A percentile compares a stretch with the other conserved stretches of the same genome.
These are phyloP conservation scores for Trichonephila clavata DNA, from an alignment of 1,140 invertebrate species.

Conservation along the genomic window DNA sequence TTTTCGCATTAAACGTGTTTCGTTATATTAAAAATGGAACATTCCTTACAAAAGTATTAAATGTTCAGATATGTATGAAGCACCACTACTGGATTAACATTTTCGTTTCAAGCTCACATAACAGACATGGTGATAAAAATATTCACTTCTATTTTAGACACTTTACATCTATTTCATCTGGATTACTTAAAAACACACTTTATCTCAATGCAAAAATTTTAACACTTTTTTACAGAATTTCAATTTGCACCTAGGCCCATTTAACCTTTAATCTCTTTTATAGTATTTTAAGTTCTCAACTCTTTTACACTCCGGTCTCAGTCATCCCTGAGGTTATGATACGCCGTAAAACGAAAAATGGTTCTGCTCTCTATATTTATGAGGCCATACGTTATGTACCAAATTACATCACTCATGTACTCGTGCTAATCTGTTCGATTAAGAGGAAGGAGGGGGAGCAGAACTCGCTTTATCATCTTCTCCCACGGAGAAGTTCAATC, in stretches of 20 bases:
- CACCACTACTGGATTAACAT: too few species aligned
- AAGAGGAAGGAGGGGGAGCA: not conserved
- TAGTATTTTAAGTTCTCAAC: not conserved
- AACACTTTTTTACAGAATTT: not conserved
- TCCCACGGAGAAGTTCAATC: slow-evolving; percentile 44
- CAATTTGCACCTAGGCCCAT: not conserved
- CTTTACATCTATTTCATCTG: too few species aligned
- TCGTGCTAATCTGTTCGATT: slow-evolving; percentile 40
- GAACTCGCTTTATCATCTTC: slow-evolving; percentile 40
- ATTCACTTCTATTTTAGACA: too few species aligned
- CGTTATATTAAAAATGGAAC: too few species aligned
- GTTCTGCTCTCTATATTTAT: slow-evolving; percentile 27
- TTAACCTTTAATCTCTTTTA: not conserved
- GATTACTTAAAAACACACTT: too few species aligned
- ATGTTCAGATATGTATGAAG: too few species aligned
- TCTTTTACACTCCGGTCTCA: not conserved
- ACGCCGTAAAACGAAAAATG: slow-evolving; percentile 22
- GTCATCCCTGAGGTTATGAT: slow-evolving; percentile 34
- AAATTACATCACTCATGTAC: slow-evolving; percentile 46
- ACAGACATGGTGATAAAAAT: too few species aligned
- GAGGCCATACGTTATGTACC: slow-evolving; percentile 25
- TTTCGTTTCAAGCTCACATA: too few species aligned
- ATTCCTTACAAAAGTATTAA: too few species aligned
- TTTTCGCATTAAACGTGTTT: too few species aligned
- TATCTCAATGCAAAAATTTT: too few species aligned